Evolutionary conservation across 2,113 vertebrate species (phyloP).

Genomic region (Dasyurus viverrinus): DNA sequence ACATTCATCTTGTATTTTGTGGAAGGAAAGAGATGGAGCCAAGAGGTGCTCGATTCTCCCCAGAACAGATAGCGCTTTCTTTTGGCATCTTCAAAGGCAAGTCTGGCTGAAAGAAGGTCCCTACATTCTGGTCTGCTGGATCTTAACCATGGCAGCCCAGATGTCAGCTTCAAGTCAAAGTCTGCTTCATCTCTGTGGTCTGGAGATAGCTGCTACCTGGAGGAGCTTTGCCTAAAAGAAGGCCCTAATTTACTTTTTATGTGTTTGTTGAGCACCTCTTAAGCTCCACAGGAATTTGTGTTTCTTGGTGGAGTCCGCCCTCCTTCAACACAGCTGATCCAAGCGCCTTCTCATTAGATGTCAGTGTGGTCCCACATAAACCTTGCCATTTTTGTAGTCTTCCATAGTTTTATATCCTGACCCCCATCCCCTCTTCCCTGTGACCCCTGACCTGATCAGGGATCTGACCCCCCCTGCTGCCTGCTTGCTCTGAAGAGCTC

Average conservation of each 20-base stretch:
- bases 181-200: slow-evolving; percentile 23
- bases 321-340: slow-evolving; percentile 70
- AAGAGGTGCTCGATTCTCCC: too few relatives aligned
- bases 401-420: slow-evolving; percentile 59
- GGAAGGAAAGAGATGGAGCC: neutral
- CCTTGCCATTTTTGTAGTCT: slow-evolving; percentile 61
- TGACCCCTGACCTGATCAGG: neutral
- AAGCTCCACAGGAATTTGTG: slow-evolving; percentile 61
- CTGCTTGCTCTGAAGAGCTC: neutral
- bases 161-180: slow-evolving; percentile 10
- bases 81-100: neutral
- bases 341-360: slow-evolving; percentile 69
- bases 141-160: neutral
- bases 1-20: neutral
- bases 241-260: slow-evolving; percentile 41
- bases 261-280: slow-evolving; percentile 58
- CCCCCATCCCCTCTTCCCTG: slow-evolving; percentile 39
- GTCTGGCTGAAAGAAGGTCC: neutral
- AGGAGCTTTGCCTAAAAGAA: slow-evolving; percentile 42
- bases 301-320: slow-evolving; percentile 65
- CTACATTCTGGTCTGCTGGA: neutral
- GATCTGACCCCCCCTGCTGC: neutral
- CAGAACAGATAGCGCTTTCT: neutral
- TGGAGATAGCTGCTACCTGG: slow-evolving; percentile 33
- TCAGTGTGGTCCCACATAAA: slow-evolving; percentile 62